Conservation (phyloP, 2,113 vertebrate genomes). For the Labrus mixtus region DNA sequence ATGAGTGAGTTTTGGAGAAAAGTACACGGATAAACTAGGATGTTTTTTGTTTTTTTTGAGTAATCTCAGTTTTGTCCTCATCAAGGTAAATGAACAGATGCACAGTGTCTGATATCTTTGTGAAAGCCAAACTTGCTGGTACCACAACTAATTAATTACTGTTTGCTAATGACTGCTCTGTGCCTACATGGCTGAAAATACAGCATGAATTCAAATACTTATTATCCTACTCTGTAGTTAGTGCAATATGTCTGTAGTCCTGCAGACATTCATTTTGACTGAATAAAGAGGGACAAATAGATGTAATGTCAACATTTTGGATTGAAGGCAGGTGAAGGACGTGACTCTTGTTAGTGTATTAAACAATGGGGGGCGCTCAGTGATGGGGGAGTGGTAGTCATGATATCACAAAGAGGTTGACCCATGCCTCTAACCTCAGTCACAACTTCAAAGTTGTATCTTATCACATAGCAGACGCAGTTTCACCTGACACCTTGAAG, state of each 20-base stretch:
- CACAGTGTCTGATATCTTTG: slow-evolving; percentile 9
- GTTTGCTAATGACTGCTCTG: slow-evolving; percentile 10
- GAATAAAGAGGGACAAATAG: not conserved
- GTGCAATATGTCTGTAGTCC: not conserved
- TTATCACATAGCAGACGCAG: slow-evolving; percentile 54
- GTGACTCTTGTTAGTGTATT: slow-evolving; percentile 17
- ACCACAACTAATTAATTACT: not conserved
- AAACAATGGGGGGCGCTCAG: slow-evolving; percentile 32
- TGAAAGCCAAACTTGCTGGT: not conserved
- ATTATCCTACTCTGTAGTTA: not conserved
- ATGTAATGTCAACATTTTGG: not conserved
- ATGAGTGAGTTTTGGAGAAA: slow-evolving; percentile 47
- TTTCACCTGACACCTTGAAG: slow-evolving; percentile 48
- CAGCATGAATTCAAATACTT: not conserved
- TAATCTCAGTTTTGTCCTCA: slow-evolving; percentile 47
- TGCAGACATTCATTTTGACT: not conserved
- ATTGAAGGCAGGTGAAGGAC: not conserved
- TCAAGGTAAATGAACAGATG: slow-evolving; percentile 34
- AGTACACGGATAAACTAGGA: slow-evolving; percentile 37
- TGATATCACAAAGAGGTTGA: slow-evolving; percentile 61
- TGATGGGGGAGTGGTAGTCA: slow-evolving; percentile 27
- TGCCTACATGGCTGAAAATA: slow-evolving; percentile 2
- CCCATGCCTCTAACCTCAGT: slow-evolving; percentile 73
- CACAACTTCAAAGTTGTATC: slow-evolving; percentile 73
- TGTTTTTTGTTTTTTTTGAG: slow-evolving; percentile 64